Evolutionary conservation across 2,113 vertebrate genomes (phyloP), one percentile per base, ranked within the genome.

Genomic region (Polypterus bichir): DNA sequence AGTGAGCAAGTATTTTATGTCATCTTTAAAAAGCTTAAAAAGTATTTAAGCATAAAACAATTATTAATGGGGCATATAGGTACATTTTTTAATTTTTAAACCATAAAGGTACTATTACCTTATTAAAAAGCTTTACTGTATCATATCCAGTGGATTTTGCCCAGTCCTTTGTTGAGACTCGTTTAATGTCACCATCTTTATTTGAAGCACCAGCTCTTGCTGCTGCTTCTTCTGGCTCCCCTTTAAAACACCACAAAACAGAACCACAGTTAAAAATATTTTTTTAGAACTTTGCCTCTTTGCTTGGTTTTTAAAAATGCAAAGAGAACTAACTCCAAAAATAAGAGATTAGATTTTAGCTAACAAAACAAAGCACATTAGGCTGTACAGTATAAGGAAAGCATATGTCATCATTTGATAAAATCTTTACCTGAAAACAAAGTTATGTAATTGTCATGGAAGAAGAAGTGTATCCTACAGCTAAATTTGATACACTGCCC

Each of bases 151-250:
- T 98, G 67, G 92, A 95, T 54, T 91, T 92, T 56, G 95, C 93
- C 96, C 96, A 99, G 9, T 92, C 87, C 73, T 94, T 97, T 62
- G 95, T 99, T 60, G 93, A 97, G 65, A 97, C 78, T 3, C 94
- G 89, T 69, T 92, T 97, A 74, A 99, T 92, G 68, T 93, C 93
- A 47, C 95, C 94, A 48, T 97, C 93, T 75, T 93, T 91, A 74
- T 91, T 91, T 8, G 92, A 90, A 1, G 92, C 92, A 51, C 81
- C 86, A 61, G 92, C 91, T 63, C 89, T 86, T 54, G 91, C 90
- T 54, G 90, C 92, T 0, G 91, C 88, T 59, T 97, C 90, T 65
- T 86, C 90, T 3, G 88, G 89, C 48, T 97, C 94, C 96, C 96
- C 96, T 98, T 66, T 46, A 52, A 65, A 72, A 73, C 3, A 62